These are phyloP conservation scores for Craniophora ligustri DNA, from an alignment of 2,888 invertebrate genomes.

Conservation along the genomic window DNA sequence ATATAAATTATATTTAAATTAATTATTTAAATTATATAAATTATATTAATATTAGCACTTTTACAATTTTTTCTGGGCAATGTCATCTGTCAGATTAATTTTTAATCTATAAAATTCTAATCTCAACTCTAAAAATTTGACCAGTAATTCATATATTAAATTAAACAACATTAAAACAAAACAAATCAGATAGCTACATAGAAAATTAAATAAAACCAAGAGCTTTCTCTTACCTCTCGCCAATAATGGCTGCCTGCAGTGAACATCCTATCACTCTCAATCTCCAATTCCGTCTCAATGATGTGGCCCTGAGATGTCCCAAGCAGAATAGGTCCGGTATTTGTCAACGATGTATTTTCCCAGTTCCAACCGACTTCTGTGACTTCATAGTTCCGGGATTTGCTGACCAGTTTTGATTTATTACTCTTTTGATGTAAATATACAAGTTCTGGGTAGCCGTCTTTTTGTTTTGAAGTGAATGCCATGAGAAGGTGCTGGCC, in stretches of 20 bases:
- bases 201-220: not conserved
- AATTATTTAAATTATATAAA: too few relatives aligned
- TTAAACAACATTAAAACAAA: not conserved
- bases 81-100: too few relatives aligned
- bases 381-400: slow-evolving; percentile 93
- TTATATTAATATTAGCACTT: too few relatives aligned
- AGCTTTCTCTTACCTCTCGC: slow-evolving; percentile 91
- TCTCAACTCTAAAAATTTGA: too few relatives aligned
- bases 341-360: slow-evolving; percentile 90
- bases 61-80: too few relatives aligned
- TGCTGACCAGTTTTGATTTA: slow-evolving; percentile 91
- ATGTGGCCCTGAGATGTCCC: slow-evolving; percentile 97
- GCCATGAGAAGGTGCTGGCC: slow-evolving; percentile 95
- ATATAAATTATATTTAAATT: too few relatives aligned
- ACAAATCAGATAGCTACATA: not conserved
- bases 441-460: slow-evolving; percentile 91
- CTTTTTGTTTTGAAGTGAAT: slow-evolving; percentile 90
- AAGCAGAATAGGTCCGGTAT: slow-evolving; percentile 95
- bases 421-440: slow-evolving; percentile 93
- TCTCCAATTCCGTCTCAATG: slow-evolving; percentile 95
- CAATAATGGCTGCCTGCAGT: slow-evolving; percentile 93
- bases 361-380: slow-evolving; percentile 97
- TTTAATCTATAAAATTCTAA: too few relatives aligned
- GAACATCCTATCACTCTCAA: slow-evolving; percentile 95
- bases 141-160: too few relatives aligned